phyloP scores from a whole-genome alignment of 2,888 invertebrate genomes.

The Cataglyphis albicans region DNA sequence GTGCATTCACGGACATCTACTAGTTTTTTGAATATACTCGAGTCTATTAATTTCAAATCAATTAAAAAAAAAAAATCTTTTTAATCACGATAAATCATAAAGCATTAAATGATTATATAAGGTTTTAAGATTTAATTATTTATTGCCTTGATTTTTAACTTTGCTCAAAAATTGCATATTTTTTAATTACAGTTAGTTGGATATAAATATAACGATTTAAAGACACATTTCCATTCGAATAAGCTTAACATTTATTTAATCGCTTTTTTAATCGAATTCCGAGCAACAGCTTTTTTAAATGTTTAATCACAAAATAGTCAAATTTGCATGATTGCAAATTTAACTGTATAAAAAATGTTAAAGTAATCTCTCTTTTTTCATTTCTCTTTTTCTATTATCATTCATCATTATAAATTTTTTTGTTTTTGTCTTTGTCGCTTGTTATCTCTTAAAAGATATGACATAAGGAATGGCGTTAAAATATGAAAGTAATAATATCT shows the following conservation, averaged over 20 bases:
- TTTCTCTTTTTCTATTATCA: background rate
- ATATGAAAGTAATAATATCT: background rate
- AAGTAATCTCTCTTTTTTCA: background rate
- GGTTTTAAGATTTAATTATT: background rate
- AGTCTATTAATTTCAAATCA: background rate
- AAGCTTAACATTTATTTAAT: background rate
- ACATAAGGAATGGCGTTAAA: background rate
- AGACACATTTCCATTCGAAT: background rate
- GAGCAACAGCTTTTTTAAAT: background rate
- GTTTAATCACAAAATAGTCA: background rate
- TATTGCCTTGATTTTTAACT: background rate
- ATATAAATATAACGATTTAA: background rate
- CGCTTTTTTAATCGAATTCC: background rate
- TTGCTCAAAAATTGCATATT: background rate
- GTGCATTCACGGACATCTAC: conserved; percentile 4
- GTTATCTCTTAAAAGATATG: background rate
- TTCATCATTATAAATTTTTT: background rate
- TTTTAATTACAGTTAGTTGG: background rate
- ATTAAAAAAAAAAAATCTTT: background rate
- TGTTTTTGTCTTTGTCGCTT: background rate
- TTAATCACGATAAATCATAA: background rate
- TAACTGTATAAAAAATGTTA: background rate
- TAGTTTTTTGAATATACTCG: background rate
- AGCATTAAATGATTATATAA: background rate
- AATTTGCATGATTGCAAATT: background rate